These are phyloP conservation scores for Linhomoeus sp. DNA, from an alignment of 2,888 invertebrate species.

Conservation along the genomic window DNA sequence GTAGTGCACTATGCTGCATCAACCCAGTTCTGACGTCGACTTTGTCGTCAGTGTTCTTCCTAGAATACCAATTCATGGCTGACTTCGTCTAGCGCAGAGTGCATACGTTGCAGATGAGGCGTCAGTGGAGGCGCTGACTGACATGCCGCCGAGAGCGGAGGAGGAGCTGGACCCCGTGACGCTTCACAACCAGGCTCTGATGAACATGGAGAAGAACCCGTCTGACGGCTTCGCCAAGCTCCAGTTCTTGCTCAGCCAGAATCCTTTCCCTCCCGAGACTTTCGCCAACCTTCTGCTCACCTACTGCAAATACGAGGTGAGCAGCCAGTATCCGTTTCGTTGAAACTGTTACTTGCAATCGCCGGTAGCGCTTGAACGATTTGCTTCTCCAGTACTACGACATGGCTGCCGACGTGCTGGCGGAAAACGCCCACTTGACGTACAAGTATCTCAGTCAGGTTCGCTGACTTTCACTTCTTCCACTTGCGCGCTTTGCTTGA, in stretches of 20 bases:
- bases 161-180: slow-evolving; percentile 94
- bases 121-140: slow-evolving; percentile 32
- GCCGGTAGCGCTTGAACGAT: too few relatives aligned
- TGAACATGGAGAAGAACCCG: slow-evolving; percentile 62
- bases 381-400: slow-evolving; percentile 50
- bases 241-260: slow-evolving; percentile 78
- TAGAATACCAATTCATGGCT: too few relatives aligned
- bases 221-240: slow-evolving; percentile 83
- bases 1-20: too few relatives aligned
- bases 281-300: slow-evolving; percentile 80
- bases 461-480: slow-evolving; percentile 19
- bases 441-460: slow-evolving; percentile 78
- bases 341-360: too few relatives aligned
- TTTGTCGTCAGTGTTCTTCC: too few relatives aligned
- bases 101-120: slow-evolving; percentile 16
- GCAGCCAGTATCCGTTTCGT: too few relatives aligned
- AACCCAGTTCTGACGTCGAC: too few relatives aligned
- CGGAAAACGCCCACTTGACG: slow-evolving; percentile 86
- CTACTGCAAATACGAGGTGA: slow-evolving; percentile 75
- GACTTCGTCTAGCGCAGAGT: too few relatives aligned
- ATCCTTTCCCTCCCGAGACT: slow-evolving; percentile 89
- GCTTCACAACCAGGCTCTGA: slow-evolving; percentile 81
- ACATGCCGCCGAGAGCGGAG: slow-evolving; percentile 54
- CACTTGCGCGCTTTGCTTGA: too few relatives aligned
- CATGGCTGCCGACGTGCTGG: slow-evolving; percentile 85